These are phyloP conservation scores for Streptopelia turtur DNA, from an alignment of 2,797 vertebrate species.

Conservation along the genomic window DNA sequence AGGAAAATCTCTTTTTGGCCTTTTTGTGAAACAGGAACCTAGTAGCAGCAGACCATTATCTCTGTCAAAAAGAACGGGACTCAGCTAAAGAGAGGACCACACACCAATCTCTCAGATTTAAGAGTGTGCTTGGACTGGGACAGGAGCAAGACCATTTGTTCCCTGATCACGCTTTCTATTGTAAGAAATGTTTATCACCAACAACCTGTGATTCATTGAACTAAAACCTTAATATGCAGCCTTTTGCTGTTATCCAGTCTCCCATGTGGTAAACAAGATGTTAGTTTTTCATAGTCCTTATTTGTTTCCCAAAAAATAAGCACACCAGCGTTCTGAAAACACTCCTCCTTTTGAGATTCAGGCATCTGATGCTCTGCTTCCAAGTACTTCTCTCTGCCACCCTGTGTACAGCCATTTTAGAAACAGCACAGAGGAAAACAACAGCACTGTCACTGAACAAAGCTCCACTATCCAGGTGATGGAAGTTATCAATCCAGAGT, in stretches of 20 bases:
- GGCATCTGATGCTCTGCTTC: constrained; percentile 22
- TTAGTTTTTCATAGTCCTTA: neutral
- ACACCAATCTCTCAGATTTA: neutral
- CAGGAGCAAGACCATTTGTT: neutral
- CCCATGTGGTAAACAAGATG: neutral
- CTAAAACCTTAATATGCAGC: neutral
- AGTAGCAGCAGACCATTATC: neutral
- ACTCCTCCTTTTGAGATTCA: constrained; percentile 54
- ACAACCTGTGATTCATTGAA: neutral
- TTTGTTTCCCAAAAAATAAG: constrained; percentile 28
- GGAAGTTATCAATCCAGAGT: constrained; percentile 62
- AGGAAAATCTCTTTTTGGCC: neutral
- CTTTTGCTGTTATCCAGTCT: neutral
- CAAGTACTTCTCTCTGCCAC: constrained; percentile 17
- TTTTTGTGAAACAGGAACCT: neutral
- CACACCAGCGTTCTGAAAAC: neutral
- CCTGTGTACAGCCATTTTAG: constrained; percentile 55
- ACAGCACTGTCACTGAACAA: neutral
- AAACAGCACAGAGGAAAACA: constrained; percentile 59
- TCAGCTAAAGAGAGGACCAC: neutral
- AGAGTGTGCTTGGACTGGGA: neutral
- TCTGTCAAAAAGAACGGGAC: neutral
- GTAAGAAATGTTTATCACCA: neutral
- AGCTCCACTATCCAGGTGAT: constrained; percentile 24
- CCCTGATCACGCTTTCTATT: neutral